Evolutionary conservation across 2,113 vertebrate genomes (phyloP).

Genomic region (Carettochelys insculpta): DNA sequence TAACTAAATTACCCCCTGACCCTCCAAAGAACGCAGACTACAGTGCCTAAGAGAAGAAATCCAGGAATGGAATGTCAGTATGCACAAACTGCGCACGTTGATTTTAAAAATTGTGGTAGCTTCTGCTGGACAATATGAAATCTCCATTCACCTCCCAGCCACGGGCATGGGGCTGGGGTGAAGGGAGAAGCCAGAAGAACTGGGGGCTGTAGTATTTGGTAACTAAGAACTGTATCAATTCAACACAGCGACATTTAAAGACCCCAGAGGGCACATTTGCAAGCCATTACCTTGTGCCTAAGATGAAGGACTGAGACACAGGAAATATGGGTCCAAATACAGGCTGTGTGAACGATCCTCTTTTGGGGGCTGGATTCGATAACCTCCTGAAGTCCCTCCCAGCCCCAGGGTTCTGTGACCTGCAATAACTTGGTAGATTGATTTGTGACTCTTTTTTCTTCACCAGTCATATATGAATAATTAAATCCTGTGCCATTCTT

Average conservation of each 20-base stretch:
- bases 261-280: not conserved
- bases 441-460: not conserved
- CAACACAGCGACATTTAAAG: not conserved
- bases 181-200: not conserved
- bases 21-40: too few species aligned
- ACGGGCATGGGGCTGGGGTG: rapidly evolving
- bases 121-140: too few species aligned
- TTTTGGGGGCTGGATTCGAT: too few species aligned
- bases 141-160: not conserved
- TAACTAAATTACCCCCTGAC: too few species aligned
- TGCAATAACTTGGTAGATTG: too few species aligned
- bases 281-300: not conserved
- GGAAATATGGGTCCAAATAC: not conserved
- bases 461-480: not conserved
- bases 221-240: not conserved
- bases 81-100: too few species aligned
- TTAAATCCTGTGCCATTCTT: not conserved
- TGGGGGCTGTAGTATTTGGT: not conserved
- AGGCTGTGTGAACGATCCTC: too few species aligned
- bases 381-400: too few species aligned
- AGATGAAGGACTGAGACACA: not conserved
- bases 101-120: too few species aligned
- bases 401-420: too few species aligned
- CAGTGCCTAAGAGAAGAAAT: too few species aligned
- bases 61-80: too few species aligned